A percentile compares a stretch with the other conserved stretches of the same genome.
These are phyloP conservation scores for Heterotis niloticus DNA, from an alignment of 2,113 vertebrate species.

Conservation along the genomic window DNA sequence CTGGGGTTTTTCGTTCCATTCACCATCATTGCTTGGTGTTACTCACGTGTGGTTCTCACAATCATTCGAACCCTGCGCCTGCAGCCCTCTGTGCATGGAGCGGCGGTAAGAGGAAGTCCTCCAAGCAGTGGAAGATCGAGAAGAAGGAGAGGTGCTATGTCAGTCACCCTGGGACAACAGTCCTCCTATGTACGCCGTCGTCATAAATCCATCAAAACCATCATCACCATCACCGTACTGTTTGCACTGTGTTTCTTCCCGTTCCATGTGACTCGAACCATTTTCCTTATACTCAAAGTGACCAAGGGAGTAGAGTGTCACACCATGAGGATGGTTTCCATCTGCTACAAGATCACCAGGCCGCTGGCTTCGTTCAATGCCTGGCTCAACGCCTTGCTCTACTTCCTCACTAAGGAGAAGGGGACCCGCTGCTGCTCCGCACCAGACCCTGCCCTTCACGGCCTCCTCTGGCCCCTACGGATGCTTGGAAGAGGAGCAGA, in stretches of 20 bases:
- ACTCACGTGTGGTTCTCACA: constrained; percentile 69
- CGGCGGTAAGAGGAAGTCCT: constrained; percentile 34
- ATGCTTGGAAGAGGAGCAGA: constrained; percentile 54
- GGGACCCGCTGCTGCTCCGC: constrained; percentile 58
- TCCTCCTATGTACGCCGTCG: constrained; percentile 62
- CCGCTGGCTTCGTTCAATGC: constrained; percentile 74
- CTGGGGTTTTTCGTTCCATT: constrained; percentile 73
- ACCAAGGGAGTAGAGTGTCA: constrained; percentile 57
- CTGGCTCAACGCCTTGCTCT: constrained; percentile 74
- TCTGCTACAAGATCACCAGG: constrained; percentile 75
- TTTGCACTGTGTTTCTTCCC: constrained; percentile 75
- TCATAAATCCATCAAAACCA: constrained; percentile 72
- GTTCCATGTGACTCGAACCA: constrained; percentile 71
- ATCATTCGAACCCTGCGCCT: constrained; percentile 65
- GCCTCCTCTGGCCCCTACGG: constrained; percentile 62
- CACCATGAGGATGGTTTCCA: constrained; percentile 64
- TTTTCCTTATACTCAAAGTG: constrained; percentile 68
- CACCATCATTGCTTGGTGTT: constrained; percentile 72
- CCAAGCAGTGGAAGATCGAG: constrained; percentile 36
- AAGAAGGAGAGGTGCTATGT: constrained; percentile 42
- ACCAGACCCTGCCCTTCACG: constrained; percentile 38
- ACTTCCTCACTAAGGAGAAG: constrained; percentile 74
- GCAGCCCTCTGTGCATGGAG: constrained; percentile 45
- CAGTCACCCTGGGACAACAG: constrained; percentile 49
- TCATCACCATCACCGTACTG: constrained; percentile 70